Evolutionary conservation across 2,797 vertebrate species (phyloP).

Genomic region (Eospalax fontanierii): DNA sequence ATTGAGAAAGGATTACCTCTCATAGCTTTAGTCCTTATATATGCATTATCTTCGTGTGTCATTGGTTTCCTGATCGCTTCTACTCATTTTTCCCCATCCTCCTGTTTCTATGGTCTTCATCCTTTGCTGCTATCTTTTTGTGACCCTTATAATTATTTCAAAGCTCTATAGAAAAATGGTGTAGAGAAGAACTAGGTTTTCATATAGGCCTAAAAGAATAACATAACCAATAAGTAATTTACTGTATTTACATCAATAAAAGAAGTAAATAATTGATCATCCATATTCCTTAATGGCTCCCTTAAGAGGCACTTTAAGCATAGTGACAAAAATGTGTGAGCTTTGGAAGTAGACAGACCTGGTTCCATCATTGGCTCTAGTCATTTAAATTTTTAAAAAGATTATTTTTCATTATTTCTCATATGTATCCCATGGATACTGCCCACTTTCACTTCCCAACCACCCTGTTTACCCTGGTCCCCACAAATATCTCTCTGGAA

Average conservation of each 20-base stretch:
- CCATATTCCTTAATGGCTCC: not conserved
- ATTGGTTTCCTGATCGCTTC: not conserved
- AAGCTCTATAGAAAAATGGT: constrained; percentile 16
- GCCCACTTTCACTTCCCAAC: not conserved
- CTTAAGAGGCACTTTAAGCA: not conserved
- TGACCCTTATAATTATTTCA: not conserved
- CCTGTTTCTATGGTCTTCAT: not conserved
- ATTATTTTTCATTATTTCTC: not conserved
- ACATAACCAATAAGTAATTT: constrained; percentile 27
- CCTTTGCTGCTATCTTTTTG: constrained; percentile 27
- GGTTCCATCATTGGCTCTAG: not conserved
- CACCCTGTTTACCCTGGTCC: no score
- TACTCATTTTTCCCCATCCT: not conserved
- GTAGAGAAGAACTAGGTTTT: not conserved
- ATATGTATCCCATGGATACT: not conserved
- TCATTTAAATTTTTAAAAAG: not conserved
- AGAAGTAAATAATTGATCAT: not conserved
- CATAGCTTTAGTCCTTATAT: not conserved
- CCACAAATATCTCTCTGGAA: not conserved
- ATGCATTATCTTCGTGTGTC: constrained; percentile 7
- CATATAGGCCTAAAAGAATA: not conserved
- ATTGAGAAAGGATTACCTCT: constrained; percentile 31
- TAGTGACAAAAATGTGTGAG: constrained; percentile 4
- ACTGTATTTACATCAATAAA: constrained; percentile 27
- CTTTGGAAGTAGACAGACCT: constrained; percentile 6